Conservation (phyloP, 2,888 invertebrate genomes). For the Periphyllus acericola region DNA sequence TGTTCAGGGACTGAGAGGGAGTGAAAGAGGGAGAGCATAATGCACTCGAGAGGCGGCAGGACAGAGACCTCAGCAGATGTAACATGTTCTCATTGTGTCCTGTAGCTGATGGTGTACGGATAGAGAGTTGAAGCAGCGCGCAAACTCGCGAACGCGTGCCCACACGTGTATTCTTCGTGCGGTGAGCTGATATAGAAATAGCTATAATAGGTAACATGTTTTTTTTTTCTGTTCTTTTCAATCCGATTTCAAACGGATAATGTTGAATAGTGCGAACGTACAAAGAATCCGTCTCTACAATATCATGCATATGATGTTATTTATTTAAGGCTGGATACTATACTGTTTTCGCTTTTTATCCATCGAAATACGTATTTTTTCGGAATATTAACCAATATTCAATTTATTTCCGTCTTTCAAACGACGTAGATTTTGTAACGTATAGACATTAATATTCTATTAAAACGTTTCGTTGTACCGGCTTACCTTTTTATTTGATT, state of each 20-base stretch:
- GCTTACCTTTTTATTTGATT: not conserved
- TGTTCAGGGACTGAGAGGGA: no score
- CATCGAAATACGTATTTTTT: no score
- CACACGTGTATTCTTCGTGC: not conserved
- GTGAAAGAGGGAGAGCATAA: no score
- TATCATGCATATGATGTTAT: no score
- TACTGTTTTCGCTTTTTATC: no score
- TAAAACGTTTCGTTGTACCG: not conserved
- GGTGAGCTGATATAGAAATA: not conserved
- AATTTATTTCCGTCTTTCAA: not conserved
- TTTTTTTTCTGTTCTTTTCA: not conserved
- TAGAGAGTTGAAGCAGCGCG: not conserved
- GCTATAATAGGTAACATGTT: not conserved
- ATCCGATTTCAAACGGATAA: not conserved
- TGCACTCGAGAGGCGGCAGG: no score
- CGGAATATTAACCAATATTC: not conserved
- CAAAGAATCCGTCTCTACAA: not conserved
- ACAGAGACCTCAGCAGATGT: slow-evolving; percentile 16
- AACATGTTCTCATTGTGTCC: slow-evolving; percentile 26
- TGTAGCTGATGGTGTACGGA: not conserved
- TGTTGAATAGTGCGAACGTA: not conserved
- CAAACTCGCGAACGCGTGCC: not conserved
- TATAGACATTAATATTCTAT: not conserved
- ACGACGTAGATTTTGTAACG: not conserved
- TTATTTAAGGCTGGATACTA: no score